Evolutionary conservation across 2,113 vertebrate species (phyloP), one percentile per base, ranked within the genome.

Genomic region (Gymnocephalus cernua): DNA sequence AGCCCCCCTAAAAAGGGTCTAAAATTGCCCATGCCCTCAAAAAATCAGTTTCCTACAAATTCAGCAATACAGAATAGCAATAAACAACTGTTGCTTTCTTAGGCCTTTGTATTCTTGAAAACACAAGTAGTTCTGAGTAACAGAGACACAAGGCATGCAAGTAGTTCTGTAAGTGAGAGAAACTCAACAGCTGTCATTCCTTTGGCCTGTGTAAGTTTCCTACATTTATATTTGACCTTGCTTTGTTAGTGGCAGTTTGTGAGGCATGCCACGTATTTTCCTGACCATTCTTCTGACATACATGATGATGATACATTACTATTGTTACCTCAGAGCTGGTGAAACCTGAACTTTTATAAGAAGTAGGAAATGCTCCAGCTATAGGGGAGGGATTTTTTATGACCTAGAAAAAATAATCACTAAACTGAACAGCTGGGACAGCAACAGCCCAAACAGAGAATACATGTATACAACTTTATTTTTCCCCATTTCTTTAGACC

Each of bases 401-500:
- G 38, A 59, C 14, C 51, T 19, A 32, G 32, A 19, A 35, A 62
- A 66, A 15, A 63, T 41, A 50, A 68, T 21, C 5, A 21, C 48
- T 53, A 11, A 53, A 53, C 38, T 45, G 19, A 47, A 50, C 23
- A 58, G 16, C 18, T 47, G 10, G 50, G 29, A 77, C 67, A 77
- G 53, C 27, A 74, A 41, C 47, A 72, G 35, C 53, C 44, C 18
- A 78, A 51, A 73, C 45, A 44, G 48, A 78, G 53, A 76, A 66
- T 69, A 38, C 80, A 75, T 67, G 50, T 65, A 51, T 76, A 14
- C 23, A 68, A 62, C 64, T 69, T 51, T 38, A 59, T 72, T 51
- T 44, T 57, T 74, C 25, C 54, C 32, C 3, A 25, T 62, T 70
- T 73, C 68, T 10, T 74, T 38, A 29, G 19, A 70, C 16, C 6